These are phyloP conservation scores for Thomomys bottae DNA, from an alignment of 2,113 vertebrate genomes.

Conservation along the genomic window DNA sequence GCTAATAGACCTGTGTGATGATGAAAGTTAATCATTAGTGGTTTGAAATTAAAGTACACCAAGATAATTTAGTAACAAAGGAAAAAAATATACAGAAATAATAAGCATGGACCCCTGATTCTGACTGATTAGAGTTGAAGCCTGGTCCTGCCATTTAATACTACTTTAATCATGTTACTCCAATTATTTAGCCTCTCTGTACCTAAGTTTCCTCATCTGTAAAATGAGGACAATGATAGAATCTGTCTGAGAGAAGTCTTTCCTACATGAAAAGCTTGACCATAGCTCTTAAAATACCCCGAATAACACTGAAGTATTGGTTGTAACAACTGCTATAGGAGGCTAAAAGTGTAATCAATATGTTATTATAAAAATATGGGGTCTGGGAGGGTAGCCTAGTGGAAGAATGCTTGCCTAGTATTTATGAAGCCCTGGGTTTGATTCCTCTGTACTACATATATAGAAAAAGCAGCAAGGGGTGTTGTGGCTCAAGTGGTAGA, in stretches of 20 bases:
- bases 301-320: neutral
- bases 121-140: neutral
- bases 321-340: neutral
- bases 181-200: neutral
- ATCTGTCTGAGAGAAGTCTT: neutral
- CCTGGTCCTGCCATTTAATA: neutral
- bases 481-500: no score
- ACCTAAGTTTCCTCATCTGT: neutral
- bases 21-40: neutral
- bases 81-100: neutral
- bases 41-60: slow-evolving; percentile 9
- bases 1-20: neutral
- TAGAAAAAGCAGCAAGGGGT: no score
- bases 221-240: neutral
- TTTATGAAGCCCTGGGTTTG: no score
- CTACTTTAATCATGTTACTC: neutral
- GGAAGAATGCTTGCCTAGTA: no score
- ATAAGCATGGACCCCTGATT: neutral
- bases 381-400: no score
- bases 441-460: no score
- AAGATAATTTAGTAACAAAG: neutral
- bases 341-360: neutral
- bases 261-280: neutral
- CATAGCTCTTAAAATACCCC: neutral
- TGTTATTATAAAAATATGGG: slow-evolving; percentile 36